A percentile compares a stretch with the other conserved stretches of the same genome.
Evolutionary conservation across 2,888 invertebrate genomes (phyloP).

Genomic region (Drosophila neutralis): DNA sequence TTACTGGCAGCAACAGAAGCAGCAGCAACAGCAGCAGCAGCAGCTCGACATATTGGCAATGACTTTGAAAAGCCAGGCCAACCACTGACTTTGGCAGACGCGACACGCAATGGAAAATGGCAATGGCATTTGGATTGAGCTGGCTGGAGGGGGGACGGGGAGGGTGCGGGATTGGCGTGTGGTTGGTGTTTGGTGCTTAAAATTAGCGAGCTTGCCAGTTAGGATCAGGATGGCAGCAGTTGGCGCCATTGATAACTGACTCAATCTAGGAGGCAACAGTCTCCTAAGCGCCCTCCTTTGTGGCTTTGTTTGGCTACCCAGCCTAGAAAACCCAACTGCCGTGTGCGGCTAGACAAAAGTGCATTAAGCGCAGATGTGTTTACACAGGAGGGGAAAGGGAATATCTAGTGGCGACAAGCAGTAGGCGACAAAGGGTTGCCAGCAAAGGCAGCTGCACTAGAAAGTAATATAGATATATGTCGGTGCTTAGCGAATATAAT

Average conservation of each 20-base stretch:
- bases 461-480: background rate
- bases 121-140: constrained; percentile 35
- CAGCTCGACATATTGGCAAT: constrained; percentile 70
- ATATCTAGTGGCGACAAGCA: constrained; percentile 1
- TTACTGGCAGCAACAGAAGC: constrained; percentile 55
- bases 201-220: constrained; percentile 67
- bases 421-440: constrained; percentile 36
- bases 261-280: constrained; percentile 29
- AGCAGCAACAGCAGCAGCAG: constrained; percentile 34
- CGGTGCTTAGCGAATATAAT: background rate
- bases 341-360: constrained; percentile 48
- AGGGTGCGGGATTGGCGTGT: background rate
- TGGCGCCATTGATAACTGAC: constrained; percentile 54
- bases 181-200: constrained; percentile 36
- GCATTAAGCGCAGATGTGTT: constrained; percentile 63
- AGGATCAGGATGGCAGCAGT: constrained; percentile 42
- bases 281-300: constrained; percentile 11
- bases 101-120: constrained; percentile 65
- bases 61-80: constrained; percentile 62
- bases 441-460: constrained; percentile 29
- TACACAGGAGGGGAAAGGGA: constrained; percentile 1
- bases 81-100: constrained; percentile 62
- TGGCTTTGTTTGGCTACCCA: constrained; percentile 18
- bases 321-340: constrained; percentile 20
- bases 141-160: background rate